These are phyloP conservation scores for Laupala kohalensis DNA, from an alignment of 1,140 invertebrate species.

Conservation along the genomic window DNA sequence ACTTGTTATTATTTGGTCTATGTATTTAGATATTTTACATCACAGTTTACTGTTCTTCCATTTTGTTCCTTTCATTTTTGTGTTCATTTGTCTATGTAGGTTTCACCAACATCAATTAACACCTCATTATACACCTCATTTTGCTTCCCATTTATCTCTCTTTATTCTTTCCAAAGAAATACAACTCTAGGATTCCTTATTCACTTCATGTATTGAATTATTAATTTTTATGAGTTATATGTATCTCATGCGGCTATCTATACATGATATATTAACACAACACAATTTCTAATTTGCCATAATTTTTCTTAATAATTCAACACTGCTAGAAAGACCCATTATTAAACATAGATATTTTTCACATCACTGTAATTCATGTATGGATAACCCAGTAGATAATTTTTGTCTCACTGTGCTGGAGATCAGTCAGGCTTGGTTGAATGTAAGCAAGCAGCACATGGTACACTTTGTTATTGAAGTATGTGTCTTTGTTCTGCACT, in stretches of 20 bases:
- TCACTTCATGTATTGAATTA: not conserved
- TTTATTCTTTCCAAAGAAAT: not conserved
- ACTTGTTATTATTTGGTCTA: not conserved
- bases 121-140: not conserved
- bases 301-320: too few species aligned
- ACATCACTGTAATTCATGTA: not conserved
- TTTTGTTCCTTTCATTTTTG: too few species aligned
- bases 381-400: not conserved
- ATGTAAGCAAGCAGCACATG: not conserved
- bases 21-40: not conserved
- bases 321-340: too few species aligned
- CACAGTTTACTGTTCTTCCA: not conserved
- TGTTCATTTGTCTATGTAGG: conserved; percentile 1
- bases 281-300: not conserved
- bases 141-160: not conserved
- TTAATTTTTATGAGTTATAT: not conserved
- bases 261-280: not conserved
- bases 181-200: not conserved
- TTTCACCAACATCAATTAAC: not conserved
- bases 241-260: not conserved
- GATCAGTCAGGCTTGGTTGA: not conserved
- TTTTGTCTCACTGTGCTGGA: not conserved
- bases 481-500: conserved; percentile 23
- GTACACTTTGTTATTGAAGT: conserved; percentile 8
- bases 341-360: not conserved